Percentiles rank a stretch among this genome's conserved stretches.
phyloP scores from a whole-genome alignment of 2,797 vertebrate species.

The Sternarchorhynchus goeldii region DNA sequence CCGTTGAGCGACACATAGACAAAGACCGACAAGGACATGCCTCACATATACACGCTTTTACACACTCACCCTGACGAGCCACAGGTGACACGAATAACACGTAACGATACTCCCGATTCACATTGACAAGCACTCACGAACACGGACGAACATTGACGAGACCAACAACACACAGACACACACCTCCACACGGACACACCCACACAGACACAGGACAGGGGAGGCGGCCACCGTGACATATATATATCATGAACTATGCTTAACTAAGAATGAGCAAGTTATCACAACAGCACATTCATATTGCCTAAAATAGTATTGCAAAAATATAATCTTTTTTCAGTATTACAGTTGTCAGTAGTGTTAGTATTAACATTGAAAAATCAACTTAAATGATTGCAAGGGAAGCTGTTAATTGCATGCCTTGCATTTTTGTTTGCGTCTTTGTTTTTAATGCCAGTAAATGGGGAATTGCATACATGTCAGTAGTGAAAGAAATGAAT shows the following conservation, averaged over 20 bases:
- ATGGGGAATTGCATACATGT: not conserved
- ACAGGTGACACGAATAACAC: no score
- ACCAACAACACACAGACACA: no score
- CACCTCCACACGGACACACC: no score
- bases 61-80: no score
- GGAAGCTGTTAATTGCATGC: constrained; percentile 17
- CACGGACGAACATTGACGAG: no score
- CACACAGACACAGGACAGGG: no score
- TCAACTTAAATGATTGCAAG: not conserved
- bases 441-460: not conserved
- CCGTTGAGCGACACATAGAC: no score
- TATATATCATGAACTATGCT: not conserved
- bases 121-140: no score
- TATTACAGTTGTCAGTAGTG: constrained; percentile 11
- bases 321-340: not conserved
- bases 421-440: not conserved
- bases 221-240: no score
- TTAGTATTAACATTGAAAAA: constrained; percentile 26
- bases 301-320: not conserved
- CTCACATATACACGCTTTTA: no score
- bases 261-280: not conserved
- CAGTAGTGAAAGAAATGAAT: not conserved
- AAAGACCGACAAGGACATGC: no score
- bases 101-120: no score
- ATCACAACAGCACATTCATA: not conserved